phyloP scores from a whole-genome alignment of 2,113 vertebrate genomes.

The Leptocoma aspasia region DNA sequence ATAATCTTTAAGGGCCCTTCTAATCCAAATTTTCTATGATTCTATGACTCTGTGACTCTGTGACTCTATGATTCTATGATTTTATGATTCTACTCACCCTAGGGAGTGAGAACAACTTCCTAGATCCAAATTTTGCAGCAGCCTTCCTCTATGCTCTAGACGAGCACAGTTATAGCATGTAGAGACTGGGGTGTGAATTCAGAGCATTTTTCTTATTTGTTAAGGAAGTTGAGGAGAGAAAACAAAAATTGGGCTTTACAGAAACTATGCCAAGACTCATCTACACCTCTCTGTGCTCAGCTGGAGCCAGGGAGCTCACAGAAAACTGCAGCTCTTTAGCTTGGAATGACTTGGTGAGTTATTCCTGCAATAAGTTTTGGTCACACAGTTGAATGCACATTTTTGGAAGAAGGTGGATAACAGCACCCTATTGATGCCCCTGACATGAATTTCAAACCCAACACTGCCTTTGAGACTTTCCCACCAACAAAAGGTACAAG shows the following conservation, averaged over 20 bases:
- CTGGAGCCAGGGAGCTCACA: not conserved
- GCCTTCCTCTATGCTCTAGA: rapidly evolving
- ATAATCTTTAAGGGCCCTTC: not conserved
- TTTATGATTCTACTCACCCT: not conserved
- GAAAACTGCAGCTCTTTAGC: not conserved
- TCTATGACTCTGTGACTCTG: not conserved
- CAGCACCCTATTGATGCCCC: not conserved
- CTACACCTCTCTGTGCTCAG: not conserved
- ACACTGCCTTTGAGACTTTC: not conserved
- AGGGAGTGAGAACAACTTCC: not conserved
- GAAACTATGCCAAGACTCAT: not conserved
- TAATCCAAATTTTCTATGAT: not conserved
- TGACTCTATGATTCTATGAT: not conserved
- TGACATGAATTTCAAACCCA: not conserved
- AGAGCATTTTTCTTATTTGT: not conserved
- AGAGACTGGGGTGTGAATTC: not conserved
- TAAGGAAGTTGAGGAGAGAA: not conserved
- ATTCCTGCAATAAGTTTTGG: not conserved
- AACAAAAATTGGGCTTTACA: not conserved
- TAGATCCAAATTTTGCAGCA: not conserved
- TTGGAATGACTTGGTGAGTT: not conserved
- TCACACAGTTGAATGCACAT: rapidly evolving
- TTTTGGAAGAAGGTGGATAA: not conserved
- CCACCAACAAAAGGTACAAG: not conserved
- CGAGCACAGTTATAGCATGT: rapidly evolving